Base-by-base conservation (phyloP, 1,140 invertebrate genomes). In the Marisa cornuarietis region DNA sequence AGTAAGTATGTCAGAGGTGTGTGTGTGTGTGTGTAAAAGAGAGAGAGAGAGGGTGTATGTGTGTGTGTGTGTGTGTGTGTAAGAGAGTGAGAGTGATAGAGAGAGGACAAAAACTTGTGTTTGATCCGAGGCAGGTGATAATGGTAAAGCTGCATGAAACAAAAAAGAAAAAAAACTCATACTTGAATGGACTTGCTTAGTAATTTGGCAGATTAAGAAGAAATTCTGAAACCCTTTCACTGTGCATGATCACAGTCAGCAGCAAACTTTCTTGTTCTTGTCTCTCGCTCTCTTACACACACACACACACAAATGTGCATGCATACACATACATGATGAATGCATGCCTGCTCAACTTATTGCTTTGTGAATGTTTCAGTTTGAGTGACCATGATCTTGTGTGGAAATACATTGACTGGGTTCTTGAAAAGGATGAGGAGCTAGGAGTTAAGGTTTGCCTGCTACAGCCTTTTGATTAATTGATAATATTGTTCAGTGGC, bases 331-430 rank as follows among this genome's bases (percentile, higher is more conserved):
- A 42, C 51, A 42, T n/a, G n/a, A n/a, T n/a, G n/a, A n/a, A n/a
- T 76, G 74, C 65, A 63, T 63, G 49, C 68, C 22, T 77, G 65
- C 52, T 49, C 52, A 73, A 52, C 18, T 73, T n/a, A 10, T 18
- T 71, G 69, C 54, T 75, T 16, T 61, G 58, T 24, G 49, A 72
- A 42, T 72, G 26, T 88, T 87, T 61, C 81, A 91, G 91, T 79
- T 84, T 91, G 76, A 87, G 84, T 84, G 88, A 91, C 79, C 85
- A 88, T 83, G 88, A 90, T 42, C 78, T 93, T 63, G 83, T 93
- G 51, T 92, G 91, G 91, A 91, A 91, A 76, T 91, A 92, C 87
- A 88, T 91, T 18, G 91, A 92, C 83, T 92, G 92, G 89, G 86
- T 92, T 31, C 78, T 92, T 75, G 88, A 91, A 77, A 82, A 82